These are phyloP conservation scores for Brachionus rubens DNA, from an alignment of 1,140 invertebrate species.

Conservation along the genomic window DNA sequence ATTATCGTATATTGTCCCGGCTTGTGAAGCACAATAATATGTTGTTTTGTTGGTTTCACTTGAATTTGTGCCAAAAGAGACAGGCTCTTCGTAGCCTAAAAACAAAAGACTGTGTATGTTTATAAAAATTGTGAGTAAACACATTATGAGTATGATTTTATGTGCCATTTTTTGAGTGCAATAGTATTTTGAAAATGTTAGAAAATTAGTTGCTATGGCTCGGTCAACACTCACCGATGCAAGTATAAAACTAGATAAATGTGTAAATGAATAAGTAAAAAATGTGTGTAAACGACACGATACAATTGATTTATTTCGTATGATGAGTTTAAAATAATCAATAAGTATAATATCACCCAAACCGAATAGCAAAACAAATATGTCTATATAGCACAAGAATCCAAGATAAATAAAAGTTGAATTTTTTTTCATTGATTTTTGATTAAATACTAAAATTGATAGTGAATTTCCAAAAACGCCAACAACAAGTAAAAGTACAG, in stretches of 20 bases:
- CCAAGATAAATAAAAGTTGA: constrained; percentile 43
- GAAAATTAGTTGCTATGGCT: constrained; percentile 41
- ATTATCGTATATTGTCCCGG: constrained; percentile 18
- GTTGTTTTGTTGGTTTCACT: background rate
- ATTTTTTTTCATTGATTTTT: constrained; percentile 34
- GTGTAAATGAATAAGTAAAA: constrained; percentile 21
- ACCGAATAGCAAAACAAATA: constrained; percentile 27
- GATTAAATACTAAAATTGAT: constrained; percentile 16
- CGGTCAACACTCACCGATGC: constrained; percentile 34
- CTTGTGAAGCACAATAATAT: background rate
- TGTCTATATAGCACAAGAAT: constrained; percentile 17
- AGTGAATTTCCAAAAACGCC: constrained; percentile 35
- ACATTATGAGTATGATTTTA: background rate
- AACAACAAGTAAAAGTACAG: constrained; percentile 8
- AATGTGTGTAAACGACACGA: constrained; percentile 39
- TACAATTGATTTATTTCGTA: background rate
- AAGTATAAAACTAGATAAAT: constrained; percentile 32
- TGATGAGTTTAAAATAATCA: background rate
- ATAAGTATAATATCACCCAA: constrained; percentile 30
- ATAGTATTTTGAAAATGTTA: constrained; percentile 29
- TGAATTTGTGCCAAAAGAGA: background rate
- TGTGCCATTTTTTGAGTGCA: constrained; percentile 17
- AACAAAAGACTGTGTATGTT: constrained; percentile 42
- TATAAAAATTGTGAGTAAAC: background rate
- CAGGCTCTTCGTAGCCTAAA: constrained; percentile 14